Base-by-base conservation (phyloP, 2,113 vertebrate genomes). In the Austrofundulus limnaeus region DNA sequence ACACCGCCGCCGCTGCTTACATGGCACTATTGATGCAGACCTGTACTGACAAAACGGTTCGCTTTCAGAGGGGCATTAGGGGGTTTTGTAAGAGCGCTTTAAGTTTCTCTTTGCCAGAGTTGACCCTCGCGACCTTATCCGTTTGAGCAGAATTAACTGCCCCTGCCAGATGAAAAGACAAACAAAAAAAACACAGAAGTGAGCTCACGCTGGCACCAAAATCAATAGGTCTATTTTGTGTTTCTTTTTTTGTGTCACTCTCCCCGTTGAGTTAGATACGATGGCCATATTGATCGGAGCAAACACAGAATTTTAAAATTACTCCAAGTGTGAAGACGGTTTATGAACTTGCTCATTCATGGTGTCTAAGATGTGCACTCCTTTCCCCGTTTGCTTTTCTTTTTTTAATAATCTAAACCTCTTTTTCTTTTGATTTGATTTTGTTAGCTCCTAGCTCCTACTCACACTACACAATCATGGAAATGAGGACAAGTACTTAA, bases 401-500 rank as follows among this genome's bases (percentile, higher is more conserved):
- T 20, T 11, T 24, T 13, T 28, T 45, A 2, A 57, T 34, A 41
- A 61, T 54, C 62, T 78, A 57, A 70, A 72, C 68, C 63, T 39
- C 58, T 28, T 80, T 70, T 42, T 25, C 2, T 20, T 72, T 75
- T 76, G 67, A 50, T 72, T 82, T 81, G 39, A 77, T 76, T 73
- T 66, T 60, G 39, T 61, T 59, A 80, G 52, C 90, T 80, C 75
- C 83, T 86, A 42, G 47, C 57, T 67, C 28, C 51, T 70, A 50
- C 52, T 78, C 78, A 70, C 69, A 65, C 61, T 19, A 16, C 72
- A 84, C 62, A 79, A 80, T 85, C 82, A 85, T 82, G 89, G 73
- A 92, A 92, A 90, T 87, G 87, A 87, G 89, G 89, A 90, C 88
- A 88, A 89, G 79, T 86, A 77, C 84, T 87, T 87, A 91, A 90